Evolutionary conservation across 2,797 vertebrate species (phyloP).

Genomic region (Emys orbicularis): DNA sequence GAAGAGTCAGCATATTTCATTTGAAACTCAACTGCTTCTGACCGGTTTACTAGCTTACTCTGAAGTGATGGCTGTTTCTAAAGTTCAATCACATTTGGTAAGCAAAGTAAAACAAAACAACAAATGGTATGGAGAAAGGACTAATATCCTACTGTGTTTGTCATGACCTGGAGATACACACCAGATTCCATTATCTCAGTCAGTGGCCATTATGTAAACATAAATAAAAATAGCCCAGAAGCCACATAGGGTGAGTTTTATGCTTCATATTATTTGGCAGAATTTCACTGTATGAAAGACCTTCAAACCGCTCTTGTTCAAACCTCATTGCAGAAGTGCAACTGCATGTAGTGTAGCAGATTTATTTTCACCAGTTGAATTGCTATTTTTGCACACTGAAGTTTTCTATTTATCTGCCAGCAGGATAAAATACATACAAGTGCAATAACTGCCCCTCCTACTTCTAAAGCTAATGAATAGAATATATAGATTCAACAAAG

Average conservation of each 20-base stretch:
- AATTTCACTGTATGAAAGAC: conserved; percentile 32
- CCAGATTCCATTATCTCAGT: background rate
- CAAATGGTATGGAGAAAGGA: background rate
- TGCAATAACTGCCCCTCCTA: conserved; percentile 10
- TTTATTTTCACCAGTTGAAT: conserved; percentile 42
- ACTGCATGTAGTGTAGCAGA: conserved; percentile 17
- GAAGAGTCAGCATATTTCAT: background rate
- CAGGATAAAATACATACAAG: conserved; percentile 36
- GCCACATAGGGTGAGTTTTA: conserved; percentile 14
- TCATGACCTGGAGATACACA: background rate
- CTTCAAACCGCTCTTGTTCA: conserved; percentile 56
- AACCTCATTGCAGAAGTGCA: conserved; percentile 44
- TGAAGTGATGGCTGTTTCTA: conserved; percentile 4
- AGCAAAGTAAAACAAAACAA: background rate
- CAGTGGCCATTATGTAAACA: conserved; percentile 37
- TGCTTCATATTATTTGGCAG: conserved; percentile 14
- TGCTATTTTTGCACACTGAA: conserved; percentile 1
- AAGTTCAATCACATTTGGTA: conserved; percentile 54
- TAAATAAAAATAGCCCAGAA: conserved; percentile 29
- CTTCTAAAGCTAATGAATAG: conserved; percentile 1
- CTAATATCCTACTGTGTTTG: conserved; percentile 37
- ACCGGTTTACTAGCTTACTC: conserved; percentile 15
- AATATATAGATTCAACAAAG: background rate
- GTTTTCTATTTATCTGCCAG: conserved; percentile 33
- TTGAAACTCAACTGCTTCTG: background rate